Base-by-base conservation (phyloP, 2,888 invertebrate species). In the Apodemia hepburni region DNA sequence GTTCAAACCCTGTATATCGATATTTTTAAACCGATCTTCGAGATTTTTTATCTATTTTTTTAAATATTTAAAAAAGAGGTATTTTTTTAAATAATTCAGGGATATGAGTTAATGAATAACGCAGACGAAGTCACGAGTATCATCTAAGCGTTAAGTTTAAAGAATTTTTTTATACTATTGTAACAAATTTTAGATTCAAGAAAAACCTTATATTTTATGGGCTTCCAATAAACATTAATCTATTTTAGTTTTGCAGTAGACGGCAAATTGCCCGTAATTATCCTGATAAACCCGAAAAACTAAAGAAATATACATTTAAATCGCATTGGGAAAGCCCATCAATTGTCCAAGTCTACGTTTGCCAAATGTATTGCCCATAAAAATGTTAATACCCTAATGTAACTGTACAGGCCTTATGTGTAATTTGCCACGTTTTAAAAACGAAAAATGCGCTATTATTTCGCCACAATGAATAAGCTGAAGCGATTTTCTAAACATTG, bases 331-430 rank as follows among this genome's bases (percentile, higher is more conserved):
- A 70, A 74, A 70, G 69, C 64, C 80, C 84, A 88, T 89, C 87
- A 86, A 88, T 87, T 87, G 79, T 75, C 66, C 71, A 67, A 73
- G 68, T 75, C 76, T 78, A 76, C 85, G 80, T 81, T 80, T 77
- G 76, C 75, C 70, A 71, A 81, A 89, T 85, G 83, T 87, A 91
- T 86, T 71, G 86, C 77, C 87, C 81, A 88, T 90, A 87, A 89
- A 89, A 85, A 89, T 89, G 89, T 88, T 86, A 90, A 91, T 91
- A 84, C 85, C 68, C 76, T 82, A 86, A 87, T 89, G 83, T 84
- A 80, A 87, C 78, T 87, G 89, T 85, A 84, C 89, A 85, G 86
- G 88, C 84, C 86, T 87, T 87, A 77, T 84, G 77, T 82, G 85
- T 84, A 90, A 90, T 90, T 90, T 91, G 89, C 87, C 84, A 84